Evolutionary conservation across 2,113 vertebrate genomes (phyloP), one percentile per base, ranked within the genome.

Genomic region (Sinocyclocheilus maitianheensis): DNA sequence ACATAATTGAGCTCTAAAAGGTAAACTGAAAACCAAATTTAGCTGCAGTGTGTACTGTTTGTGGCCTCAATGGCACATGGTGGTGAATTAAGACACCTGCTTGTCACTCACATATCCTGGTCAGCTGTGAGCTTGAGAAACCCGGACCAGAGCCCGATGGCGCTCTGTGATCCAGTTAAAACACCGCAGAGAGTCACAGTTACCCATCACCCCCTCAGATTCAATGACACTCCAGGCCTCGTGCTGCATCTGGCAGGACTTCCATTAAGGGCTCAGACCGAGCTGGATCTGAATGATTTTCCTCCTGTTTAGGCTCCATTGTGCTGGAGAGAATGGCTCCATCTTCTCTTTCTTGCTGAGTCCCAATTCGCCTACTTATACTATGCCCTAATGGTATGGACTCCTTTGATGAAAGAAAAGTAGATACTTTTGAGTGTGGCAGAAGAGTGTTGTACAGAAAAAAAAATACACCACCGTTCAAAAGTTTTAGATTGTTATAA

Each of bases 81-180:
- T 37, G 65, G 22, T 37, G 55, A 37, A 76, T 71, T 37, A 81
- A 69, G 69, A 69, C 77, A 62, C 60, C 30, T 43, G 58, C 58
- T n/a, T 62, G 55, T 81, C 69, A 77, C 40, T 78, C 40, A 74
- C 67, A 53, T 60, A 22, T 22, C 18, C 18, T 22, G 53, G 65
- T 24, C 58, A 58, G 5, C 58, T 14, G 40, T 24, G 24, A 46
- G 34, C 16, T 65, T 34, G 16, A 74, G 30, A 85, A 37, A 62
- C 34, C 48, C 8, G 75, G 80, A 24, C 26, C 34, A 82, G 79
- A 63, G 62, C 77, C 86, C 51, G 24, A 82, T 76, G 84, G 81
- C 30, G 22, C 67, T 74, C 75, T 83, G 63, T 83, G 72, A 85
- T 76, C 69, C 77, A 82, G 75, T 83, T 84, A 80, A 78, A 86